phyloP scores from a whole-genome alignment of 2,797 vertebrate species.

The Rhinatrema bivittatum region DNA sequence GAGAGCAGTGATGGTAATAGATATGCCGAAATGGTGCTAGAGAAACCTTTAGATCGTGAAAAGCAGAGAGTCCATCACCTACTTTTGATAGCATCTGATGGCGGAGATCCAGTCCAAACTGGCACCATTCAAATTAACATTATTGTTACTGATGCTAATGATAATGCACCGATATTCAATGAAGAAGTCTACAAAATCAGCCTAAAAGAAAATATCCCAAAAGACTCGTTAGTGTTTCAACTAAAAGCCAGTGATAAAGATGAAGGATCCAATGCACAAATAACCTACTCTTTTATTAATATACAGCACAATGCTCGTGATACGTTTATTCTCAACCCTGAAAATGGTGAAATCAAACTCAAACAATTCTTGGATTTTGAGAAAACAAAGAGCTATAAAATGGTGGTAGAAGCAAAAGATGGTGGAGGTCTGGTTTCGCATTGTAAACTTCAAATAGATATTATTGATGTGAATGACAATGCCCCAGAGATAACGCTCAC shows the following conservation, averaged over 20 bases:
- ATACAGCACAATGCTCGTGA: slow-evolving; percentile 11
- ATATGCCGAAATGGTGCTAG: slow-evolving; percentile 29
- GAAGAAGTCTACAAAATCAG: slow-evolving; percentile 22
- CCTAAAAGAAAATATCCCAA: slow-evolving; percentile 23
- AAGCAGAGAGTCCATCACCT: slow-evolving; percentile 19
- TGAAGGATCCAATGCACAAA: slow-evolving; percentile 29
- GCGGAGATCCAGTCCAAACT: slow-evolving; percentile 8
- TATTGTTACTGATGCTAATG: slow-evolving; percentile 32
- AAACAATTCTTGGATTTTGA: slow-evolving; percentile 29
- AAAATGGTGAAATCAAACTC: slow-evolving; percentile 22
- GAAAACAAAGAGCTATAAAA: slow-evolving; percentile 26
- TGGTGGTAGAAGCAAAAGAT: slow-evolving; percentile 51
- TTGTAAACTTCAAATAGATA: slow-evolving; percentile 48
- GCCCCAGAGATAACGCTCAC: slow-evolving; percentile 53
- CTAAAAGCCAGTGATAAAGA: slow-evolving; percentile 24
- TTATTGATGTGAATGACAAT: slow-evolving; percentile 60
- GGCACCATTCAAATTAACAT: slow-evolving; percentile 25
- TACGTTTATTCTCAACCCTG: slow-evolving; percentile 37
- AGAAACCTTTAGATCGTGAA: slow-evolving; percentile 27
- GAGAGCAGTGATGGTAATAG: slow-evolving; percentile 19
- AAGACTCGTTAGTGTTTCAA: slow-evolving; percentile 22
- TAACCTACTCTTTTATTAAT: slow-evolving; percentile 28
- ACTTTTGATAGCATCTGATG: slow-evolving; percentile 28
- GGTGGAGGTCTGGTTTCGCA: slow-evolving; percentile 38
- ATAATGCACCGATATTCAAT: slow-evolving; percentile 28